Evolutionary conservation across 2,113 vertebrate species (phyloP), one percentile per base, ranked within the genome.

Genomic region (Pelvicachromis taeniatus): DNA sequence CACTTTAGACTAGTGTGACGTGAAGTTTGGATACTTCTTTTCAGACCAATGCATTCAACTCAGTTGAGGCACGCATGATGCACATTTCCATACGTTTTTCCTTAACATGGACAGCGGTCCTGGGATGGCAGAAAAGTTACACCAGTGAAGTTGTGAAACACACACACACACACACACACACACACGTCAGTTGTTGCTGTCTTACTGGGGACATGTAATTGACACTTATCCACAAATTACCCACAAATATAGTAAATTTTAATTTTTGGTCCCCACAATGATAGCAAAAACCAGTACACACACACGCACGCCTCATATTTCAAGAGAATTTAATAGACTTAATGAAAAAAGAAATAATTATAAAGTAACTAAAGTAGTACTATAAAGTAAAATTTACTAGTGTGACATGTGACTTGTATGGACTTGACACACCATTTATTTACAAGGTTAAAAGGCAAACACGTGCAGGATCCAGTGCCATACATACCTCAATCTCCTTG

Each of bases 401-500:
- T 29, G 3, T 52, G 31, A 26, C 31, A 13, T 8, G 29, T 50
- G 70, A 21, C 52, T 21, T 21, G 52, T 54, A 52, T n/a, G 4
- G n/a, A 54, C 19, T 19, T 52, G 65, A 11, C 9, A 48, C 3
- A 3, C 0, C 4, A n/a, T 0, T 31, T 12, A 1, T 50, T 75
- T 31, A 50, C 16, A 7, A 5, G 8, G 26, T 75, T 13, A 75
- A 31, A 31, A 75, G 45, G 14, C 6, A 50, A 31, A 52, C 23
- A 31, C 0, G 1, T 50, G 42, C 68, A 33, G 29, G 12, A 13
- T 55, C 12, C 7, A 23, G 53, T 21, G 1, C 4, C 19, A 21
- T 11, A 87, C 96, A 95, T 93, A 99, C 99, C 97, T 99, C 99
- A 2, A 99, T 97, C 84, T 99, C 97, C 81, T 98, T 99, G 80